These are phyloP conservation scores for Nerophis ophidion DNA, from an alignment of 2,113 vertebrate species.

Conservation along the genomic window DNA sequence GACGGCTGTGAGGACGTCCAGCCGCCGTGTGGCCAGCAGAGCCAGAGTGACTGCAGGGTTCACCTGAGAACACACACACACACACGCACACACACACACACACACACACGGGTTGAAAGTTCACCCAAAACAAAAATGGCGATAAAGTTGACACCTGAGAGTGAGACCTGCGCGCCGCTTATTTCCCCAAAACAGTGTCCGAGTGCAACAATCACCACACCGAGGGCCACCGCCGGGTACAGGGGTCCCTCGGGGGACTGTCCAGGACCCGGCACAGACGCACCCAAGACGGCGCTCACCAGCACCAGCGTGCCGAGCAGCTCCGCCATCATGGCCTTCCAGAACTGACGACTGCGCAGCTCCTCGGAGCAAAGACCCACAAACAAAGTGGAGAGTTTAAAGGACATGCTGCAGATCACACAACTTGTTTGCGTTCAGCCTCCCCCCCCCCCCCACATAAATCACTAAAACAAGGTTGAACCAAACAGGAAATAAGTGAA, in stretches of 20 bases:
- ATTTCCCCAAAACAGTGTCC: constrained; percentile 74
- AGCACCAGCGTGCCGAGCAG: constrained; percentile 72
- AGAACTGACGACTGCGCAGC: constrained; percentile 70
- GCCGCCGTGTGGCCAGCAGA: constrained; percentile 71
- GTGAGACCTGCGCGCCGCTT: constrained; percentile 70
- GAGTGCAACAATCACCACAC: constrained; percentile 65
- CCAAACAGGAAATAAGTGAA: background rate
- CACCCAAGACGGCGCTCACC: constrained; percentile 72
- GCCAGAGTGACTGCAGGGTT: constrained; percentile 79
- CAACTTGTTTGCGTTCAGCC: background rate
- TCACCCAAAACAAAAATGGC: background rate
- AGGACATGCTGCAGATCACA: background rate
- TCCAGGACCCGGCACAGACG: constrained; percentile 63
- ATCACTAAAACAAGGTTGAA: background rate
- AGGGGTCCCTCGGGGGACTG: constrained; percentile 52
- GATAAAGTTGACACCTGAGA: background rate
- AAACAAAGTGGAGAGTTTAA: constrained; percentile 6
- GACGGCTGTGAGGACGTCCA: constrained; percentile 63
- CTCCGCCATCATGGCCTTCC: constrained; percentile 71
- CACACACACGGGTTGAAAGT: background rate
- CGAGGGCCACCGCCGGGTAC: constrained; percentile 72
- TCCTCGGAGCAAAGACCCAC: constrained; percentile 48
- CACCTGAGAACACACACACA: constrained; percentile 52
- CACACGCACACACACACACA: background rate
- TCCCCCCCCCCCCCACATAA: background rate